Base-by-base conservation (phyloP, 2,797 vertebrate genomes). In the Momotus momota region DNA sequence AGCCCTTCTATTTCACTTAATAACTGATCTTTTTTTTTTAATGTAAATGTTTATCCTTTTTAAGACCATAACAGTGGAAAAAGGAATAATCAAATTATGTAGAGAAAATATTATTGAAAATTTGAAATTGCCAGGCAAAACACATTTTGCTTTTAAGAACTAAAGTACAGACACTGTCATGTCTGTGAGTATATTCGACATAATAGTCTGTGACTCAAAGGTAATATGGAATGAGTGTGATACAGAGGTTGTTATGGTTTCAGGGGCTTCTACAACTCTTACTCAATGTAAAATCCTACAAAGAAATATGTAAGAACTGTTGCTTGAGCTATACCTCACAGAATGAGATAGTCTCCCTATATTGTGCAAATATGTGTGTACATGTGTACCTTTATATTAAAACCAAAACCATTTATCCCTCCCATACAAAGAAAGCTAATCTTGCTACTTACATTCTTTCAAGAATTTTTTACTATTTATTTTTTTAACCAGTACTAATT, bases 181-280 rank as follows among this genome's bases (percentile, higher is more conserved):
- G 18, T 72, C 16, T 80, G 15, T 66, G 35, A 87, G 15, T 20
- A 78, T 61, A 61, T 88, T 84, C 43, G 83, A 57, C 52, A 23
- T 80, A 93, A 91, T 48, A 92, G 41, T 22, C 41, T 88, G 64
- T 57, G 89, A 93, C 83, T 93, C 10, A 7, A 86, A 92, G 25
- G 20, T 88, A 95, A 77, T 78, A 61, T 20, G 35, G 11, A 62
- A 62, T 52, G 66, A 62, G 49, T 62, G 66, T 81, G 85, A 88
- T 82, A 61, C 46, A 79, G 86, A 69, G 14, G 14, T 80, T 95
- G 64, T 90, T 96, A 87, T 86, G 43, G 62, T 96, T 89, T 91
- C 73, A 85, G 69, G 38, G 38, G 6, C 48, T 94, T 88, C 16
- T 61, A 26, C 66, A 43, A 45, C 43, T 96, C 95, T 86, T 91